Evolutionary conservation across 2,113 vertebrate genomes (phyloP).

Genomic region (Raja brachyura): DNA sequence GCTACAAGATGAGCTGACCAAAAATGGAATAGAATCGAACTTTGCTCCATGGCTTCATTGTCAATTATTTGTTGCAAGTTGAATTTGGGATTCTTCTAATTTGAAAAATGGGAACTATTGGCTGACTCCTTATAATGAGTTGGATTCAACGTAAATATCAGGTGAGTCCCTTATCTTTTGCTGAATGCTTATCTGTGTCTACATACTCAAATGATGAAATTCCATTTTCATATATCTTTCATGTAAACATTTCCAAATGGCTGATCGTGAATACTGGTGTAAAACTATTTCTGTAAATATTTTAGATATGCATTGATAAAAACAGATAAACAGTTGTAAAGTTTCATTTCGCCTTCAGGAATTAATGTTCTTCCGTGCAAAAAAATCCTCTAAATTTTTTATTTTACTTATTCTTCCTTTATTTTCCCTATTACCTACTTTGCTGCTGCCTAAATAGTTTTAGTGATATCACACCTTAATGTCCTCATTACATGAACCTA

Average conservation of each 20-base stretch:
- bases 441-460: neutral
- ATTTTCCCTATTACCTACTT: neutral
- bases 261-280: neutral
- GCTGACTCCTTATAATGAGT: neutral
- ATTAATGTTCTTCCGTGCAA: neutral
- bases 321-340: neutral
- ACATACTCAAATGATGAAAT: neutral
- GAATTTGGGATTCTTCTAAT: neutral
- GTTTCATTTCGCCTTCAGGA: neutral
- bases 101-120: constrained; percentile 19
- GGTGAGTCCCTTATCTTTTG: neutral
- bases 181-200: neutral
- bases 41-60: neutral
- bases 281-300: neutral
- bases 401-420: neutral
- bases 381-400: neutral
- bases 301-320: neutral
- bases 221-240: neutral
- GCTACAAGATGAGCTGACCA: neutral
- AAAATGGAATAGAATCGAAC: neutral
- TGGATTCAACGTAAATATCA: neutral
- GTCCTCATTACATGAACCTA: neutral
- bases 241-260: neutral
- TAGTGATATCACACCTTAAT: neutral
- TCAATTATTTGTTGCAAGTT: constrained; percentile 6